A percentile compares a stretch with the other conserved stretches of the same genome.
Conservation (phyloP, 2,797 vertebrate species). For the Anguilla megastoma region DNA sequence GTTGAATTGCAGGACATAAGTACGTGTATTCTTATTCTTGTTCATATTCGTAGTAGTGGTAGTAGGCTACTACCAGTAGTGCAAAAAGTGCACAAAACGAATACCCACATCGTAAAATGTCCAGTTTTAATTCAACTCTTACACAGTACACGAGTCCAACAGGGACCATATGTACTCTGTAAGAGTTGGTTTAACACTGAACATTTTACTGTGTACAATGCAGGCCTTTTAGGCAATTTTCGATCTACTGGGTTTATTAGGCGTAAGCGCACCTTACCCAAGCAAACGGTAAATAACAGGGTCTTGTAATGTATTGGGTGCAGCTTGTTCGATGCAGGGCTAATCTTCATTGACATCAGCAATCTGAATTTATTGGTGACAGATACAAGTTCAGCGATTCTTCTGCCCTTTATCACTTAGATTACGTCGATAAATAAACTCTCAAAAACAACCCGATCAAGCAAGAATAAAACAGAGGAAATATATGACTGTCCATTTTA, state of each 20-base stretch:
- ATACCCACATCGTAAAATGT: too few species aligned
- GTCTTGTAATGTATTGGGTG: neutral
- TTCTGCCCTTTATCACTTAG: neutral
- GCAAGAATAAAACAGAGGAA: neutral
- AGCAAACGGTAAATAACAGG: neutral
- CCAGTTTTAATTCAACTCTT: too few species aligned
- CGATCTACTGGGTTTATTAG: too few species aligned
- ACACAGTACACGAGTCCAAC: too few species aligned
- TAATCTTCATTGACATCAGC: conserved; percentile 10
- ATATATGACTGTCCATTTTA: neutral
- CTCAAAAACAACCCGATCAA: neutral
- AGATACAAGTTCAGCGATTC: conserved; percentile 10
- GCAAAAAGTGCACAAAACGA: too few species aligned
- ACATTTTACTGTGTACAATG: too few species aligned
- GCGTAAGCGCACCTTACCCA: neutral
- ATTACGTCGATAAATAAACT: neutral
- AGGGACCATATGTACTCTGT: too few species aligned
- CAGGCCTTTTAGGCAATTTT: too few species aligned
- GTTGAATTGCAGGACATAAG: too few species aligned
- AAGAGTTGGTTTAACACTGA: too few species aligned
- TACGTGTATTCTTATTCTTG: neutral
- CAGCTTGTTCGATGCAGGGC: neutral
- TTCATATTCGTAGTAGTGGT: neutral
- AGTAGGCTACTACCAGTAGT: too few species aligned
- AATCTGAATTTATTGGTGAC: conserved; percentile 9